Conservation (phyloP, 1,140 invertebrate species). For the Drosophila athabasca region DNA sequence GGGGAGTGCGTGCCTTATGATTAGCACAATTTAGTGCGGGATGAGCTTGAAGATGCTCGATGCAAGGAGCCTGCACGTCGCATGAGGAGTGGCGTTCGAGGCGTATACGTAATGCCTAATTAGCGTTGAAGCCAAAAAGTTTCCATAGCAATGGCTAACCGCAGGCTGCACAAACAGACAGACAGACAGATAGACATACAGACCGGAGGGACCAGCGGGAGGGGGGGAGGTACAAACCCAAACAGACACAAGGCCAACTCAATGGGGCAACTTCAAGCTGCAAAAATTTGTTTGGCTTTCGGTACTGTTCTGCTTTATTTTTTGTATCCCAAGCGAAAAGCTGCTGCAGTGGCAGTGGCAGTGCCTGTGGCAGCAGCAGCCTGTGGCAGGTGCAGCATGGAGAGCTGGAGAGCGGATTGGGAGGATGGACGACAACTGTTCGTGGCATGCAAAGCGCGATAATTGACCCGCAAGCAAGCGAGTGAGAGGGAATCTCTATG, state of each 20-base stretch:
- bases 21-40: conserved; percentile 65
- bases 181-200: conserved; percentile 20
- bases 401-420: conserved; percentile 8
- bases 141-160: conserved; percentile 70
- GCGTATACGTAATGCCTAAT: conserved; percentile 68
- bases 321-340: conserved; percentile 3
- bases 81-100: background rate
- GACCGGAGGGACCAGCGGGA: background rate
- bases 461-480: conserved; percentile 71
- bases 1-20: conserved; percentile 51
- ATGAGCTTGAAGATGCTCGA: conserved; percentile 45
- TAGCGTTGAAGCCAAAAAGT: conserved; percentile 62
- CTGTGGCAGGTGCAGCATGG: conserved; percentile 1
- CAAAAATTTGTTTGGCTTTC: conserved; percentile 76
- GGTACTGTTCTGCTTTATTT: conserved; percentile 18
- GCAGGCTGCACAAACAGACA: conserved; percentile 51
- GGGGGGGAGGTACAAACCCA: conserved; percentile 1
- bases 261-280: conserved; percentile 70
- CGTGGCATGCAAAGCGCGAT: conserved; percentile 74
- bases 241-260: conserved; percentile 49
- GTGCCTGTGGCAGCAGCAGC: conserved; percentile 3
- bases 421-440: conserved; percentile 55
- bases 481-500: conserved; percentile 31
- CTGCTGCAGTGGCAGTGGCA: conserved; percentile 34
- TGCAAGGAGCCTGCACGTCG: background rate